Conservation (phyloP, 1,140 invertebrate genomes). For the Aphelinus certus region DNA sequence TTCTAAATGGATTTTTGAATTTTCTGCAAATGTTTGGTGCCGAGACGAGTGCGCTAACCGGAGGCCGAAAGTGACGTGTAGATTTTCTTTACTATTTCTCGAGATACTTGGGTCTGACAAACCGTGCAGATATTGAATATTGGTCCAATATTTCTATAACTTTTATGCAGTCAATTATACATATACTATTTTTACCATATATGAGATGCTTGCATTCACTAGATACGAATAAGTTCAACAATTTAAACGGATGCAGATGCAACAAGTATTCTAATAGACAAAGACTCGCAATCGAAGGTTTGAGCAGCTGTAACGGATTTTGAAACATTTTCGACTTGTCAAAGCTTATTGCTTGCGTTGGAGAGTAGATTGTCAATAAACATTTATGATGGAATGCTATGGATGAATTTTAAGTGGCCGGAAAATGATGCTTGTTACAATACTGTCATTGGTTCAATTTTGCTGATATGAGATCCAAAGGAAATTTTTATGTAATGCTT, state of each 20-base stretch:
- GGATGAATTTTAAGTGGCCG: slow-evolving; percentile 17
- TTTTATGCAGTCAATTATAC: slow-evolving; percentile 8
- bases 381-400: background rate
- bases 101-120: slow-evolving; percentile 4
- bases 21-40: background rate
- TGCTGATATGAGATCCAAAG: background rate
- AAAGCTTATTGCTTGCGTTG: too few relatives aligned
- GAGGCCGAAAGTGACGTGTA: slow-evolving; percentile 3
- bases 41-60: background rate
- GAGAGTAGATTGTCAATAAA: slow-evolving; percentile 6
- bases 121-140: slow-evolving; percentile 2
- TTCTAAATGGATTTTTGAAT: background rate
- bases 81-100: slow-evolving; percentile 1
- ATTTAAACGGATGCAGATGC: too few relatives aligned
- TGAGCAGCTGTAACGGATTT: slow-evolving; percentile 38
- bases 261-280: too few relatives aligned
- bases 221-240: background rate
- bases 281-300: slow-evolving; percentile 29
- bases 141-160: slow-evolving; percentile 1
- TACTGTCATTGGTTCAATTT: slow-evolving; percentile 29
- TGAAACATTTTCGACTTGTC: background rate
- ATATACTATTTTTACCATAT: background rate
- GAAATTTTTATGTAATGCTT: slow-evolving; percentile 20
- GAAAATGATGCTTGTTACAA: slow-evolving; percentile 29
- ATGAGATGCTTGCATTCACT: background rate